Conservation (phyloP, 2,888 invertebrate genomes). For the Empis stercorea region DNA sequence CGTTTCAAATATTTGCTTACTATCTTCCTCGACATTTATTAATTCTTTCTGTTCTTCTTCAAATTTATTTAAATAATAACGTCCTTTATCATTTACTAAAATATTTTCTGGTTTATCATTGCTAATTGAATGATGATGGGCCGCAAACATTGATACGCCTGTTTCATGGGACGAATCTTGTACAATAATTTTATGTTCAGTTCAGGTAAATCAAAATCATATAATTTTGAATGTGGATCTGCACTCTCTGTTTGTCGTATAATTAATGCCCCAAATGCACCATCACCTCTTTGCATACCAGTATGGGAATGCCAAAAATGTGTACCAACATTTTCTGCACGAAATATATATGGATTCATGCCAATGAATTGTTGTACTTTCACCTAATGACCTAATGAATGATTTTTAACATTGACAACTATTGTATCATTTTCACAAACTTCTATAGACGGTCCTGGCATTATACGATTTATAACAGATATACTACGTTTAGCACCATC, state of each 20-base stretch:
- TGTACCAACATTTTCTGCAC: conserved; percentile 60
- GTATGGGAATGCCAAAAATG: conserved; percentile 77
- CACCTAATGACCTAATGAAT: conserved; percentile 60
- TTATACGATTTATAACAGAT: conserved; percentile 67
- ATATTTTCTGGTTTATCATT: conserved; percentile 73
- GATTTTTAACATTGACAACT: conserved; percentile 71
- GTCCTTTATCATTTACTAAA: conserved; percentile 69
- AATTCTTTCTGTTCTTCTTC: conserved; percentile 14
- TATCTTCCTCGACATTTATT: background rate
- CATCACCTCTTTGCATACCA: conserved; percentile 78
- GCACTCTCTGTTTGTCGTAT: conserved; percentile 51
- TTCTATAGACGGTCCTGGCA: conserved; percentile 79
- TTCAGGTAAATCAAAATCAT: conserved; percentile 63
- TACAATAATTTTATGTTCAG: conserved; percentile 61
- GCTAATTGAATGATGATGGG: conserved; percentile 72
- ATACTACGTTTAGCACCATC: conserved; percentile 68
- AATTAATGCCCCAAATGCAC: conserved; percentile 66
- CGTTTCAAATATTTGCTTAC: too few relatives aligned
- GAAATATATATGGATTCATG: conserved; percentile 68
- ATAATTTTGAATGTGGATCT: conserved; percentile 52
- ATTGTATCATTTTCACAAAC: conserved; percentile 78
- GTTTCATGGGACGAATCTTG: conserved; percentile 72
- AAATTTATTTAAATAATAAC: conserved; percentile 33
- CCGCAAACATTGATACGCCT: conserved; percentile 60
- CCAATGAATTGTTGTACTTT: conserved; percentile 82